Base-by-base conservation (phyloP, 2,888 invertebrate genomes). In the Catocala nupta region DNA sequence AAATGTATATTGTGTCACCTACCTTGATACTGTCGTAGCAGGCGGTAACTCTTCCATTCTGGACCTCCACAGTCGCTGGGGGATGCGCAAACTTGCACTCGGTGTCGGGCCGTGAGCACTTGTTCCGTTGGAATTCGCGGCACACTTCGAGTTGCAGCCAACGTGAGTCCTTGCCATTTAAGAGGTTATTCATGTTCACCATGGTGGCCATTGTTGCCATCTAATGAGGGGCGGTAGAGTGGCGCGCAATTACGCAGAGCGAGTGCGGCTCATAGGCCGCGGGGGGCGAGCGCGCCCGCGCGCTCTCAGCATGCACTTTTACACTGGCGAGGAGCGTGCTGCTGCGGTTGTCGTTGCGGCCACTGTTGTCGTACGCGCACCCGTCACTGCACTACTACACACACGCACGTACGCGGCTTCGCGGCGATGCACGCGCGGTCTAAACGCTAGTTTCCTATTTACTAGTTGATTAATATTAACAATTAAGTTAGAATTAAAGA, bases 11-110 rank as follows among this genome's bases (percentile, higher is more conserved):
- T 9, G 12, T 42, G 50, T 48, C 60, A 90, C 96, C 96, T 95
- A 99, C 99, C 99, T 99, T 99, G 95, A 99, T 99, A 95, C 99
- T 99, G 96, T 99, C 99, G 96, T 99, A 99, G 96, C 99, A 99
- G 86, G 99, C 99, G 86, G 99, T 99, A 89, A 99, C 99, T 89
- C 99, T 96, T 91, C 99, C 99, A 95, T 99, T 99, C 96, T 99
- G 99, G 89, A 99, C 99, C 95, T 99, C 99, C 87, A 99, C 99
- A 95, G 99, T 99, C 86, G 98, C 97, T 79, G 99, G 99, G 73
- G 99, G 99, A 96, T 99, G 99, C 81, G 99, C 99, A 95, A 99
- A 99, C 96, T 99, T 99, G 97, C 99, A 99, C 95, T 99, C 99
- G 91, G 98, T 98, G 95, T 99, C 99, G 77, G 99, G 98, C 90